phyloP scores from a whole-genome alignment of 1,140 invertebrate species.

The Andrena cerasifolii region DNA sequence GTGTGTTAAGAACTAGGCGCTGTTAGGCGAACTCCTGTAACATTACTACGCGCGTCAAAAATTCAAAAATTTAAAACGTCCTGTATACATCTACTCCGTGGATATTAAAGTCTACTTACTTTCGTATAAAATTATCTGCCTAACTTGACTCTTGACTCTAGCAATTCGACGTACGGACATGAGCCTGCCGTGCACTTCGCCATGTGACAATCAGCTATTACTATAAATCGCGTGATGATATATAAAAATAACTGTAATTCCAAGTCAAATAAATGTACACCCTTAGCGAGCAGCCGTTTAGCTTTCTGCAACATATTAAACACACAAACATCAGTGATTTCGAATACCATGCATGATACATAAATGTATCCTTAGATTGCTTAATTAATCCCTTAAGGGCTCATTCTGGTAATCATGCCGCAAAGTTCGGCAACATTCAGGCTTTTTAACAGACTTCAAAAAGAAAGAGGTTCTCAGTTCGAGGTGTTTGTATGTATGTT shows the following conservation, averaged over 20 bases:
- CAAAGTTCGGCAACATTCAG: too few relatives aligned
- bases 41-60: not conserved
- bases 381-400: too few relatives aligned
- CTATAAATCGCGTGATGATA: not conserved
- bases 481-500: too few relatives aligned
- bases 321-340: not conserved
- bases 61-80: constrained; percentile 1
- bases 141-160: constrained; percentile 3
- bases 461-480: too few relatives aligned
- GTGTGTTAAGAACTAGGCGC: not conserved
- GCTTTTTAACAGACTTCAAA: too few relatives aligned
- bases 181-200: not conserved
- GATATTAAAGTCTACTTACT: constrained; percentile 9
- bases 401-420: too few relatives aligned
- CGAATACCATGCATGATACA: not conserved
- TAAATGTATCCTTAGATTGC: not conserved
- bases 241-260: constrained; percentile 41
- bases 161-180: not conserved
- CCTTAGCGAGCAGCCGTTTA: constrained; percentile 3
- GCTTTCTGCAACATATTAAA: constrained; percentile 20
- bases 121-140: constrained; percentile 21
- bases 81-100: constrained; percentile 14
- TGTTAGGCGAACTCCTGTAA: not conserved
- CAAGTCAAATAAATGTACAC: not conserved
- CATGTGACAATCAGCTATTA: not conserved